Evolutionary conservation across 2,797 vertebrate genomes (phyloP).

Genomic region (Pristis pectinata): DNA sequence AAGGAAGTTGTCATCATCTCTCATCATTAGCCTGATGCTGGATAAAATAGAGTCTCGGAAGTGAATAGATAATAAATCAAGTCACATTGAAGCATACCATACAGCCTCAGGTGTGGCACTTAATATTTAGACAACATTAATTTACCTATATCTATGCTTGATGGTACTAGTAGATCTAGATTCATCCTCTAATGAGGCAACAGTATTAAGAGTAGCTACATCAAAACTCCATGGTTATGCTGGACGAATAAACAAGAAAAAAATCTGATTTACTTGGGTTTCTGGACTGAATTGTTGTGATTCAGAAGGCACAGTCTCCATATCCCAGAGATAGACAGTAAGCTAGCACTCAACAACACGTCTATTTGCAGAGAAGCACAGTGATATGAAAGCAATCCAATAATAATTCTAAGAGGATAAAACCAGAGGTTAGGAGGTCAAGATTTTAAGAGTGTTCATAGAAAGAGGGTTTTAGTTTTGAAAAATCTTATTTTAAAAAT

Average conservation of each 20-base stretch:
- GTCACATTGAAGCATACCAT: neutral
- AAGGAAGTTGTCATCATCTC: neutral
- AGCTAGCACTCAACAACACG: neutral
- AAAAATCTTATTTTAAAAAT: neutral
- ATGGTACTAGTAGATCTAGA: neutral
- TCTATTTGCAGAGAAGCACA: neutral
- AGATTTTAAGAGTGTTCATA: neutral
- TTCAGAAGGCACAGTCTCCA: neutral
- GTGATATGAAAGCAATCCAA: neutral
- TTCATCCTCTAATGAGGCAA: neutral
- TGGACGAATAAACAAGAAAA: neutral
- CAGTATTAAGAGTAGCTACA: neutral
- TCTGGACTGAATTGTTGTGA: neutral
- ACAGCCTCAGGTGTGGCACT: neutral
- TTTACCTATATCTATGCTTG: no score
- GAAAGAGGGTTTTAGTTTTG: neutral
- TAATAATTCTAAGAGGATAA: neutral
- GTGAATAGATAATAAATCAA: neutral
- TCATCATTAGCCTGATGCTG: neutral
- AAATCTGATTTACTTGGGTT: neutral
- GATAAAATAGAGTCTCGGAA: neutral
- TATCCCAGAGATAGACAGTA: neutral
- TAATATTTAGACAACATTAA: neutral
- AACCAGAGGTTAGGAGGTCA: neutral
- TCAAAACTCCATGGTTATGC: neutral